These are phyloP conservation scores for Morbakka virulenta DNA, from an alignment of 30 jellyfish, hydroid and myxozoan species.

Conservation along the genomic window DNA sequence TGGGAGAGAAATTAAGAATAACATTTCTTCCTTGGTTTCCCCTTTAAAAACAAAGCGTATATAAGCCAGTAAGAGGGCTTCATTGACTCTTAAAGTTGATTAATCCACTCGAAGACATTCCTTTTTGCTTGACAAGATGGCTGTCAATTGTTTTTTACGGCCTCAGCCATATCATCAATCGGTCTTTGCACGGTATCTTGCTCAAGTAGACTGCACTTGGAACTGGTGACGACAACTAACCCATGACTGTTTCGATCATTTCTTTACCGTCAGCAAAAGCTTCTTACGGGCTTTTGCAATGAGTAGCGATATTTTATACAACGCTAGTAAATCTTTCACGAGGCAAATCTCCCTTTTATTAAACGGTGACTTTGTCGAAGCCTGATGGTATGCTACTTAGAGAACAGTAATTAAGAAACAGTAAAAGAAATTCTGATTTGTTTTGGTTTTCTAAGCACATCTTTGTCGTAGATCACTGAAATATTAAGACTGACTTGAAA, in stretches of 20 bases:
- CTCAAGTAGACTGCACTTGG: background rate
- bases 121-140: background rate
- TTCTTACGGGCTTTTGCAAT: background rate
- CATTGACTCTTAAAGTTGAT: background rate
- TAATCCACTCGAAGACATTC: background rate
- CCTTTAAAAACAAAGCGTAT: background rate
- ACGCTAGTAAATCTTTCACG: background rate
- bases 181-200: background rate
- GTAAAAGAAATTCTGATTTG: too few species aligned
- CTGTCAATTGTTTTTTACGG: background rate
- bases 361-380: background rate
- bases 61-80: background rate
- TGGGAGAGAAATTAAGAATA: background rate
- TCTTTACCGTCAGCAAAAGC: background rate
- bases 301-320: background rate
- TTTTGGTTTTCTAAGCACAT: too few species aligned
- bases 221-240: background rate
- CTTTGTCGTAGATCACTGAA: too few species aligned
- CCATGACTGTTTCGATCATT: background rate
- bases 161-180: background rate
- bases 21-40: background rate
- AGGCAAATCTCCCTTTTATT: background rate
- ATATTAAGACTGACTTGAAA: too few species aligned
- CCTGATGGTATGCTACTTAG: too few species aligned
- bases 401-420: too few species aligned